Base-by-base conservation (phyloP, 2,113 vertebrate genomes). In the Seriola dumerili region DNA sequence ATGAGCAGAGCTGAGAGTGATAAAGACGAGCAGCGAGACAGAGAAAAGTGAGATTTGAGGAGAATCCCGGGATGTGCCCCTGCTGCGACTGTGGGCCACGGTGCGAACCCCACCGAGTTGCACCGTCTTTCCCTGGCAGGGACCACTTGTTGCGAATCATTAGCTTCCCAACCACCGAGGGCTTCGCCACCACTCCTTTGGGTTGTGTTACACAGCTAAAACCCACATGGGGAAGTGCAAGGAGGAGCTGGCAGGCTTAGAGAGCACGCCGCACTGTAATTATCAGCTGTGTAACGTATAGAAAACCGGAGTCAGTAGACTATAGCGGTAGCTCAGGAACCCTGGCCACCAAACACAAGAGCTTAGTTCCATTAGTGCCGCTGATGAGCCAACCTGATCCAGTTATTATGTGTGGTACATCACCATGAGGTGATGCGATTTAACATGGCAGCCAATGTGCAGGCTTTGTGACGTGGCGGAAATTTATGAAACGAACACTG, bases 351-450 rank as follows among this genome's bases (percentile, higher is more conserved):
- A 84, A 90, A 87, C 85, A 86, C 84, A 87, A 75, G 65, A 85
- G 85, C 84, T 91, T 85, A 89, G 85, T 66, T 74, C 72, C 80
- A 91, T 90, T 90, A 90, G 86, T 91, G 90, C 87, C 44, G 83
- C 85, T 71, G 57, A 79, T 80, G 87, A 88, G 78, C 78, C 75
- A 68, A 86, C 78, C 74, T 81, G 67, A 89, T 90, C 85, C 88
- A 85, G 65, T 89, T 87, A 91, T 91, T 88, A 86, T 91, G 90
- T 85, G 59, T 85, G 81, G 79, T 58, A 83, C 85, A 75, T 89
- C 84, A 86, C 73, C 88, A 72, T 87, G 77, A 86, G 66, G 58
- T 21, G 91, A 90, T 88, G 86, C 70, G 83, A 92, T 80, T 76
- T 57, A 89, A 84, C 85, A 75, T 76, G 85, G 88, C 89, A 79